A percentile compares a stretch with the other conserved stretches of the same genome.
phyloP scores from a whole-genome alignment of 2,113 vertebrate genomes.

The Nanorana parkeri region DNA sequence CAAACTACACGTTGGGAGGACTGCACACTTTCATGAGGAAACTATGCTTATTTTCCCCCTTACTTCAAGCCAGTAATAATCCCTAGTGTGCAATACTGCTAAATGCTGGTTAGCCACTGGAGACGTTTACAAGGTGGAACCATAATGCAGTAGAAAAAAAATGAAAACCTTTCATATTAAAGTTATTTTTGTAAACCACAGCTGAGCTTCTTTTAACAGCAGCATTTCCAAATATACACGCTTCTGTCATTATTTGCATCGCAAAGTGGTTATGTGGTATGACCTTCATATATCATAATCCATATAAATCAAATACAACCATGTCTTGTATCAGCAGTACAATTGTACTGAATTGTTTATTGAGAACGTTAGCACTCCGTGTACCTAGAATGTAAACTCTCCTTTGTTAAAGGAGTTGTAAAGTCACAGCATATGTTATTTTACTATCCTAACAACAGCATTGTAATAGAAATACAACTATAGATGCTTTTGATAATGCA shows the following conservation, averaged over 20 bases:
- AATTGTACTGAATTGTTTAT: no score
- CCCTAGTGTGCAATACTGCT: background rate
- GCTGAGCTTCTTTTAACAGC: background rate
- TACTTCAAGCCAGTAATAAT: constrained; percentile 3
- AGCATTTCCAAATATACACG: background rate
- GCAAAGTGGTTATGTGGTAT: background rate
- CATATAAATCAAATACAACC: no score
- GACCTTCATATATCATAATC: background rate
- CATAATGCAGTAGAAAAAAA: background rate
- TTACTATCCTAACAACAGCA: no score
- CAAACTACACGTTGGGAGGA: constrained; percentile 57
- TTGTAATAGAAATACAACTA: no score
- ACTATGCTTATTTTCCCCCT: background rate
- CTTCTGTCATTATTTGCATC: background rate
- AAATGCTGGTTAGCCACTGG: constrained; percentile 16
- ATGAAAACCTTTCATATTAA: background rate
- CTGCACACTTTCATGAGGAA: constrained; percentile 14
- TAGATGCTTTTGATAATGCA: no score
- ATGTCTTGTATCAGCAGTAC: no score
- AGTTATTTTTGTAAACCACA: background rate
- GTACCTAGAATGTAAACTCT: no score
- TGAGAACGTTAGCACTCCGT: no score
- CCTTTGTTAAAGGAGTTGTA: no score
- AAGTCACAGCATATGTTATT: no score
- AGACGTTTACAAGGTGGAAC: constrained; percentile 2